Evolutionary conservation across 2,797 vertebrate genomes (phyloP).

Genomic region (Mormyrus proboscirostris): DNA sequence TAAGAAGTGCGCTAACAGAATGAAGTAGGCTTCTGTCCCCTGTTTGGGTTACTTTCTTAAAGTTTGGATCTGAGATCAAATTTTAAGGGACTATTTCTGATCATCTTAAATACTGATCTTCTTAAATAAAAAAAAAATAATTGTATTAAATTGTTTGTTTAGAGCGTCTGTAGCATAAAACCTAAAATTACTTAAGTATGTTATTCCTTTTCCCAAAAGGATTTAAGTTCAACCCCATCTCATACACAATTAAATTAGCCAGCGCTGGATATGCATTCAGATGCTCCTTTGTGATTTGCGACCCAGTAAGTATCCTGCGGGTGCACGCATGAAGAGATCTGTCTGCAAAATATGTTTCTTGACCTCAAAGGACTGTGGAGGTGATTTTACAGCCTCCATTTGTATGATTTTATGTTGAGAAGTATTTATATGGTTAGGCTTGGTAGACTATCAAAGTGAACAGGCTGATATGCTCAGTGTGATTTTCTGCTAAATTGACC

Average conservation of each 20-base stretch:
- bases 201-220: not conserved
- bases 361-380: not conserved
- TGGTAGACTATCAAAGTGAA: not conserved
- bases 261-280: not conserved
- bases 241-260: not conserved
- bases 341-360: not conserved
- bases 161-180: not conserved
- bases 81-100: not conserved
- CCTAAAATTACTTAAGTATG: not conserved
- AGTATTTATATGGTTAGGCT: not conserved
- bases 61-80: not conserved
- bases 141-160: constrained; percentile 4
- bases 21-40: not conserved
- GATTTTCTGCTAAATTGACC: not conserved
- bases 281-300: not conserved
- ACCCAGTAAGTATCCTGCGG: not conserved
- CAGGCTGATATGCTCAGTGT: not conserved
- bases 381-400: not conserved
- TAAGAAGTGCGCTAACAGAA: not conserved
- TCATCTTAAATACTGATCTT: not conserved
- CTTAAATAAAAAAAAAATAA: not conserved
- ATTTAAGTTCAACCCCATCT: not conserved
- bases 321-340: not conserved
- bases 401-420: constrained; percentile 1
- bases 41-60: not conserved